phyloP scores from a whole-genome alignment of 1,140 invertebrate species.

The Drosophila funebris region DNA sequence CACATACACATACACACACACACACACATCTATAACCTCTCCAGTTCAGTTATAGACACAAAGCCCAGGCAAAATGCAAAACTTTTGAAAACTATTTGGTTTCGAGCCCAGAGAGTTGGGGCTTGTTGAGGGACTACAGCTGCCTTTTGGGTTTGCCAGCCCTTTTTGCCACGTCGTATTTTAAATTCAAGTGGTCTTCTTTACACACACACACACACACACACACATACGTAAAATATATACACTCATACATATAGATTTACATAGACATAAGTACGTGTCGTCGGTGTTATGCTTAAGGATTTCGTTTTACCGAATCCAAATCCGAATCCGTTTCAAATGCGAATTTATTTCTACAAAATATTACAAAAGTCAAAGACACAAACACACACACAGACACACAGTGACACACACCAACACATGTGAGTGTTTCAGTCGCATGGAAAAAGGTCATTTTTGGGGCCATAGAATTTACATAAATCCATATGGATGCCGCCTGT shows the following conservation, averaged over 20 bases:
- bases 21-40: neutral
- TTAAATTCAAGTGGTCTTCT: slow-evolving; percentile 79
- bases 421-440: slow-evolving; percentile 32
- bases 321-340: slow-evolving; percentile 81
- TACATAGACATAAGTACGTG: slow-evolving; percentile 36
- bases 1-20: slow-evolving; percentile 25
- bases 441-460: slow-evolving; percentile 80
- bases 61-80: slow-evolving; percentile 68
- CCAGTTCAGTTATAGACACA: slow-evolving; percentile 27
- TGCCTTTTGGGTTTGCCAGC: slow-evolving; percentile 40
- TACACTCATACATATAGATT: slow-evolving; percentile 6
- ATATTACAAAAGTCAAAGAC: slow-evolving; percentile 83
- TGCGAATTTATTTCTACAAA: slow-evolving; percentile 82
- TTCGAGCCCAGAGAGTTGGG: slow-evolving; percentile 23
- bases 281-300: slow-evolving; percentile 69
- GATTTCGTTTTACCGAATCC: slow-evolving; percentile 75
- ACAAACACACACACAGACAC: slow-evolving; percentile 28
- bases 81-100: slow-evolving; percentile 78
- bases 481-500: slow-evolving; percentile 76
- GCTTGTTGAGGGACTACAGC: slow-evolving; percentile 1
- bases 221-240: neutral
- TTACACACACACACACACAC: slow-evolving; percentile 31
- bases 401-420: neutral
- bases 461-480: slow-evolving; percentile 83
- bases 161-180: slow-evolving; percentile 79